Base-by-base conservation (phyloP, 2,888 invertebrate genomes). In the Electrophaes corylata region DNA sequence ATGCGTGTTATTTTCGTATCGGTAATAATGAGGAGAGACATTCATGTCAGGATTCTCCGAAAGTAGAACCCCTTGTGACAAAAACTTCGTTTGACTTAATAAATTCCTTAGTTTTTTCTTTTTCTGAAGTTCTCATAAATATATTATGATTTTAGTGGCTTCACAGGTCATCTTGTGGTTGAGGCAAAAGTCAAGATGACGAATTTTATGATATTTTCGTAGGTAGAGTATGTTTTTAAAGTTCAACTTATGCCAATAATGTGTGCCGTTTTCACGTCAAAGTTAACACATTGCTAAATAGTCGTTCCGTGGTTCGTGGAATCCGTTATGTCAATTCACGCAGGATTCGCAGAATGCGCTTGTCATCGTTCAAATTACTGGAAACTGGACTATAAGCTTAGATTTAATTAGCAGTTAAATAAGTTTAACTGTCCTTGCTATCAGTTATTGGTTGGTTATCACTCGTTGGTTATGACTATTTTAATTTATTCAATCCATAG, bases 31-130 rank as follows among this genome's bases (percentile, higher is more conserved):
- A 51, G 51, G 57, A 44, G 49, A 57, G 26, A 10, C 59, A 62
- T 56, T 62, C 62, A 61, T 20, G 60, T 49, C 39, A 54, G 57
- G 57, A 58, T 47, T 54, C 54, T 59, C 43, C 31, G 63, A 62
- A 64, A 64, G 64, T 60, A 50, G 57, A 41, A 50, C 20, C 40
- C 49, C 39, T 57, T 43, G 44, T 54, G 54, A 54, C 48, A 18
- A 18, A 23, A 33, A 20, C 26, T 26, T 43, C 20, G 16, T 19
- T 26, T 41, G 33, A 35, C 23, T 46, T 8, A 16, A 26, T 44
- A 31, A 33, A 14, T 26, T 50, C 39, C 29, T 35, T 16, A 35
- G 23, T 19, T 59, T 63, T 52, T 57, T 47, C 55, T 37, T 46
- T 33, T 55, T 62, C 50, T 53, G 39, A 26, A 12, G 10, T 39